Base-by-base conservation (phyloP, 2,888 invertebrate genomes). In the Aproaerema taeniolella region DNA sequence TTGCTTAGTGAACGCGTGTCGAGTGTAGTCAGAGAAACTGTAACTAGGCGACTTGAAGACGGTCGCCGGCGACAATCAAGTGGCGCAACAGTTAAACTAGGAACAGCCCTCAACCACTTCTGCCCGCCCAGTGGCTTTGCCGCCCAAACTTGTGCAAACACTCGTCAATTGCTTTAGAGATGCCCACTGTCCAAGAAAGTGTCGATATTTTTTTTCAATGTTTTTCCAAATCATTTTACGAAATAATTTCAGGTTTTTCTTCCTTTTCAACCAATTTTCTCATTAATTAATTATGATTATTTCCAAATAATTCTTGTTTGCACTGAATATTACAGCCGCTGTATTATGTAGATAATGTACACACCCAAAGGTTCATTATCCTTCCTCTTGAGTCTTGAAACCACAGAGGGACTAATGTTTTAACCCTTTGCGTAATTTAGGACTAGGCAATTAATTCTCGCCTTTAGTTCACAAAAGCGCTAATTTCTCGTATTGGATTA, bases 61-160 rank as follows among this genome's bases (percentile, higher is more conserved):
- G 35, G 33, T 31, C 30, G 31, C 25, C 47, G 55, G 56, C 61
- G 62, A 77, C 75, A 76, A 79, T 80, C 79, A 77, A 72, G 61
- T 62, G 72, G 72, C 68, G 83, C 82, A 83, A 83, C 82, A 83
- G 85, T 81, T 83, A 77, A 73, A 75, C 71, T 73, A 67, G 68
- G 68, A 63, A 61, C 74, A 66, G 66, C 69, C 71, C 77, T 72
- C 78, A 71, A 76, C 77, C 77, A 73, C 77, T 78, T 81, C 83
- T 80, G 75, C 67, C 67, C 66, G 58, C 65, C 70, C 67, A 67
- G 53, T 53, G 61, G 67, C 68, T 58, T 64, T 58, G 62, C 70
- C 70, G 71, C 71, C 75, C 74, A 73, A 81, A 82, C 79, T 82
- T 72, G 62, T 64, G 66, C 81, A 82, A 82, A 83, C 80, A 79